A percentile compares a stretch with the other conserved stretches of the same genome.
Conservation (phyloP, 2,888 invertebrate species). For the Podotricha telesiphe region DNA sequence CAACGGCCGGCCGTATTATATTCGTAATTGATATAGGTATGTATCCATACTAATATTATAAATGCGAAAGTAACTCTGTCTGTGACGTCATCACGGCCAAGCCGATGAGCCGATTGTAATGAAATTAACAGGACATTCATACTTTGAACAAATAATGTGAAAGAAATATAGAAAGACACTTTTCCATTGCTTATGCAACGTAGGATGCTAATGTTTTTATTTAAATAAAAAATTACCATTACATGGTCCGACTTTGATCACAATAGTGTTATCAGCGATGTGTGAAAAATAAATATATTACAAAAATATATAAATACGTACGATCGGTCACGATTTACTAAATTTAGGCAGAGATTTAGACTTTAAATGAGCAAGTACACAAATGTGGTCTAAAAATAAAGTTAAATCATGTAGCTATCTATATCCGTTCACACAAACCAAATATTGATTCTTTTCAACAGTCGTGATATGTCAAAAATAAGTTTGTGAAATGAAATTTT, state of each 20-base stretch:
- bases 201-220: conserved; percentile 26
- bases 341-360: conserved; percentile 2
- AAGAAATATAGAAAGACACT: conserved; percentile 6
- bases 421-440: background rate
- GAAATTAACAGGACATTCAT: background rate
- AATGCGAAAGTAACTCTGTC: too few relatives aligned
- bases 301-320: conserved; percentile 9
- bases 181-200: conserved; percentile 22
- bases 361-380: conserved; percentile 2
- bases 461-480: conserved; percentile 2
- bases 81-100: too few relatives aligned
- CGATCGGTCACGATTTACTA: conserved; percentile 7
- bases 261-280: conserved; percentile 1
- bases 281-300: background rate
- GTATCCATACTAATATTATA: background rate
- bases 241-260: conserved; percentile 6
- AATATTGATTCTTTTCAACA: conserved; percentile 10
- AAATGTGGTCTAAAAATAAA: conserved; percentile 16
- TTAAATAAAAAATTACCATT: conserved; percentile 10
- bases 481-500: background rate
- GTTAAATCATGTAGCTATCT: conserved; percentile 6
- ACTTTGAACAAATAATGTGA: conserved; percentile 18
- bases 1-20: background rate
- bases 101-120: too few relatives aligned
- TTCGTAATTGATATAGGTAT: background rate